Conservation (phyloP, 1,140 invertebrate genomes). For the Tetragonula clypearis region DNA sequence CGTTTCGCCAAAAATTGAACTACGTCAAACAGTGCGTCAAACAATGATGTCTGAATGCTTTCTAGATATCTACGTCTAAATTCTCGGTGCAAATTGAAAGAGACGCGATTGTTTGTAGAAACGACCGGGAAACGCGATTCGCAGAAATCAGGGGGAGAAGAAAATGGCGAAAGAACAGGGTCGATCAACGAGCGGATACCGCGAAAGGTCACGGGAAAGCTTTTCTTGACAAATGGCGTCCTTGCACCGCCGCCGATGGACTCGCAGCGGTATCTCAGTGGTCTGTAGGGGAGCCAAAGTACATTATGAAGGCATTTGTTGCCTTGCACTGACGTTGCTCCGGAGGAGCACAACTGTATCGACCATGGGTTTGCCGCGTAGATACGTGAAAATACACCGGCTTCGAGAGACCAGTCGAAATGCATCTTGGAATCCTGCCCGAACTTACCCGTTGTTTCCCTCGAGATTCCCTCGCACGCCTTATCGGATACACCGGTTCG, state of each 20-base stretch:
- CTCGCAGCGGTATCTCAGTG: slow-evolving; percentile 11
- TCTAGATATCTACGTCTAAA: too few relatives aligned
- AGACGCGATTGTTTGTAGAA: background rate
- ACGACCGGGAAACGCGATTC: background rate
- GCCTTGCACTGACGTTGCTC: background rate
- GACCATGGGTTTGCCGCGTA: background rate
- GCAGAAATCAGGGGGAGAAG: too few relatives aligned
- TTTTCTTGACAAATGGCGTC: slow-evolving; percentile 50
- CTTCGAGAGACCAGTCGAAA: background rate
- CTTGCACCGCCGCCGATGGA: slow-evolving; percentile 20
- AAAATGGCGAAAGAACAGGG: background rate
- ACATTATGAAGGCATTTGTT: slow-evolving; percentile 32
- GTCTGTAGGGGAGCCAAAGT: background rate
- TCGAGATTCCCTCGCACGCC: background rate
- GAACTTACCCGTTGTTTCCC: slow-evolving; percentile 13
- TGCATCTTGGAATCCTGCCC: slow-evolving; percentile 18
- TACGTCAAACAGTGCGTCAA: too few relatives aligned
- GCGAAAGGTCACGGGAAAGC: slow-evolving; percentile 48
- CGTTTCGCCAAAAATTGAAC: background rate
- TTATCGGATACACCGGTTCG: slow-evolving; percentile 1
- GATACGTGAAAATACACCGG: slow-evolving; percentile 21
- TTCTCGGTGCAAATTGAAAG: background rate
- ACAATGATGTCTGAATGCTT: background rate
- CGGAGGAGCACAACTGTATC: background rate
- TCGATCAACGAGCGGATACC: slow-evolving; percentile 21